A percentile compares a stretch with the other conserved stretches of the same genome.
Conservation (phyloP, 2,888 invertebrate species). For the Portevinia maculata region DNA sequence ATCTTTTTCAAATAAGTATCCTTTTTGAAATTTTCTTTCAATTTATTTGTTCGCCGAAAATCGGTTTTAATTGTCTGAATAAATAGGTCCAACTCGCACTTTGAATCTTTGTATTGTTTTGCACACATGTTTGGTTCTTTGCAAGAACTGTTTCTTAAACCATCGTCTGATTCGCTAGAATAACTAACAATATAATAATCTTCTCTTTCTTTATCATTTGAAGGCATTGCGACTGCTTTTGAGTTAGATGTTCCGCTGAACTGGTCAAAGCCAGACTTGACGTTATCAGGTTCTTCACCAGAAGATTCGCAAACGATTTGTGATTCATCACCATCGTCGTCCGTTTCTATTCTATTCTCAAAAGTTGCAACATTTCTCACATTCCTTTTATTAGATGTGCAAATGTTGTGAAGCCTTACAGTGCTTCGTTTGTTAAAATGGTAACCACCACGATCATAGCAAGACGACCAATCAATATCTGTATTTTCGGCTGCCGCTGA, state of each 20-base stretch:
- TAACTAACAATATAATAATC: neutral
- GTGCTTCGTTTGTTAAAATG: no score
- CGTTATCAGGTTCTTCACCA: neutral
- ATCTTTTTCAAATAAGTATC: neutral
- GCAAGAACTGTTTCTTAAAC: neutral
- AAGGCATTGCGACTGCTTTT: neutral
- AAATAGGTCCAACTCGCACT: neutral
- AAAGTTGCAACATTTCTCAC: neutral
- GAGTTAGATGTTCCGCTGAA: neutral
- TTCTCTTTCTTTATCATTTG: neutral
- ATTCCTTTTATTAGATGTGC: no score
- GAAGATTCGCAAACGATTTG: slow-evolving; percentile 13
- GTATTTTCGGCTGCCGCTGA: no score
- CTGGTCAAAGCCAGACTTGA: neutral
- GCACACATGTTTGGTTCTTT: neutral
- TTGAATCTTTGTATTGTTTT: neutral
- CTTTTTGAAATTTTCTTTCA: neutral
- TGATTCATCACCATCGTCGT: neutral
- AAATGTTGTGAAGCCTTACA: no score
- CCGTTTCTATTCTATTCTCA: neutral
- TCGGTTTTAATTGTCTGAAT: slow-evolving; percentile 11
- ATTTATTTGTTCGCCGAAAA: neutral
- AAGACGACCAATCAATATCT: no score
- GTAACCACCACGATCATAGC: no score
- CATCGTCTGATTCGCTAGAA: slow-evolving; percentile 10